A percentile compares a stretch with the other conserved stretches of the same genome.
Conservation (phyloP, 2,113 vertebrate species). For the Sciurus niger region DNA sequence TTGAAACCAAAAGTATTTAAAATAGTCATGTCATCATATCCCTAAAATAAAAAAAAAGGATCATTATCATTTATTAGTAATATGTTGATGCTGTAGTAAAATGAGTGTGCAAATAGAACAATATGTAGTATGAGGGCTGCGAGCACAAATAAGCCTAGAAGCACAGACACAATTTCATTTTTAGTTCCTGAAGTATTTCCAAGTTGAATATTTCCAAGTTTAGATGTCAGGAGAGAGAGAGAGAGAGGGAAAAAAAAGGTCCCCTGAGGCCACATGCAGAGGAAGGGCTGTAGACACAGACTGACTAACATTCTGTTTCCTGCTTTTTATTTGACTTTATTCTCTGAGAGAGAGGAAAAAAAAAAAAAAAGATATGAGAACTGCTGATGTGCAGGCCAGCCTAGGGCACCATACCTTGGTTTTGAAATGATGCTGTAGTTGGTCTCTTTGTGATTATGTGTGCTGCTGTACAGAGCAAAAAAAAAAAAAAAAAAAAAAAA, state of each 20-base stretch:
- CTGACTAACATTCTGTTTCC: conserved; percentile 69
- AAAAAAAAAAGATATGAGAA: not conserved
- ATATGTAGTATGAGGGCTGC: not conserved
- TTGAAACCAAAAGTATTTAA: not conserved
- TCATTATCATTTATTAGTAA: not conserved
- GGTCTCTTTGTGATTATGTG: not conserved
- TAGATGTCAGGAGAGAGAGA: conserved; percentile 25
- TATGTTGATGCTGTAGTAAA: not conserved
- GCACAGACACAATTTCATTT: conserved; percentile 23
- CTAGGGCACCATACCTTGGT: not conserved
- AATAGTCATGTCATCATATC: not conserved
- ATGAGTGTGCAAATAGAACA: not conserved
- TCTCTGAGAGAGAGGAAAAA: not conserved
- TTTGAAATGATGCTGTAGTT: conserved; percentile 22
- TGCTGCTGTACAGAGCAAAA: not conserved
- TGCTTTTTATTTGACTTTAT: conserved; percentile 76
- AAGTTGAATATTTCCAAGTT: conserved; percentile 69
- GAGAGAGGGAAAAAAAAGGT: conserved; percentile 5
- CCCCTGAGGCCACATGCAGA: conserved; percentile 41
- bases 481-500: too few relatives aligned
- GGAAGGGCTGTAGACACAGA: conserved; percentile 63
- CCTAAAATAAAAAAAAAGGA: not conserved
- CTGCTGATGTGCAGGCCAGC: not conserved
- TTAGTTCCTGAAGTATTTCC: conserved; percentile 63
- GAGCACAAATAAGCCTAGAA: not conserved